Evolutionary conservation across 2,113 vertebrate genomes (phyloP).

Genomic region (Pithys albifrons): DNA sequence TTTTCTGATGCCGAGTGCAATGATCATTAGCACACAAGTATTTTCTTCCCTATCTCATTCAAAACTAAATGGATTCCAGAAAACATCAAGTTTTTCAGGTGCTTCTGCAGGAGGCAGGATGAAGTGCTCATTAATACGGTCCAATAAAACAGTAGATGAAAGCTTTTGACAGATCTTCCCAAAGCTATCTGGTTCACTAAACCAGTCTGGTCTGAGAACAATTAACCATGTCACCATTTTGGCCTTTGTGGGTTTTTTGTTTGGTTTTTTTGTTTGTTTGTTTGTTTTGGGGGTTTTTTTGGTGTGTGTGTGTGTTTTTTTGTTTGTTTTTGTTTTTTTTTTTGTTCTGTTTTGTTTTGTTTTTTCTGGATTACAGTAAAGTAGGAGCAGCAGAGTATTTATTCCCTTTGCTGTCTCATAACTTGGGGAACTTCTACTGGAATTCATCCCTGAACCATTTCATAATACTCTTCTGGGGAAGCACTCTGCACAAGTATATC

Average conservation of each 20-base stretch:
- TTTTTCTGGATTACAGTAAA: not conserved
- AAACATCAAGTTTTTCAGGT: not conserved
- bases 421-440: not conserved
- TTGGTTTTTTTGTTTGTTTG: no score
- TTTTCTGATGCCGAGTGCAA: not conserved
- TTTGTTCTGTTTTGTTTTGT: no score
- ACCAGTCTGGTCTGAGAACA: not conserved
- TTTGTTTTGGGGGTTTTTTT: not conserved
- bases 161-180: not conserved
- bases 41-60: not conserved
- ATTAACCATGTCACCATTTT: not conserved
- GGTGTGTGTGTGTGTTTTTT: no score
- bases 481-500: not conserved
- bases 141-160: not conserved
- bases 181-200: not conserved
- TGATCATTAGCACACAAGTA: not conserved
- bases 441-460: not conserved
- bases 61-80: not conserved
- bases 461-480: not conserved
- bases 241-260: not conserved
- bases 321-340: no score
- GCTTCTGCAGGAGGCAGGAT: not conserved
- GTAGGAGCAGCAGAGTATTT: not conserved
- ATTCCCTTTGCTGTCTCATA: not conserved
- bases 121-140: not conserved